Evolutionary conservation across 1,140 invertebrate species (phyloP), one percentile per base, ranked within the genome.

Genomic region (Muscidifurax raptorellus): DNA sequence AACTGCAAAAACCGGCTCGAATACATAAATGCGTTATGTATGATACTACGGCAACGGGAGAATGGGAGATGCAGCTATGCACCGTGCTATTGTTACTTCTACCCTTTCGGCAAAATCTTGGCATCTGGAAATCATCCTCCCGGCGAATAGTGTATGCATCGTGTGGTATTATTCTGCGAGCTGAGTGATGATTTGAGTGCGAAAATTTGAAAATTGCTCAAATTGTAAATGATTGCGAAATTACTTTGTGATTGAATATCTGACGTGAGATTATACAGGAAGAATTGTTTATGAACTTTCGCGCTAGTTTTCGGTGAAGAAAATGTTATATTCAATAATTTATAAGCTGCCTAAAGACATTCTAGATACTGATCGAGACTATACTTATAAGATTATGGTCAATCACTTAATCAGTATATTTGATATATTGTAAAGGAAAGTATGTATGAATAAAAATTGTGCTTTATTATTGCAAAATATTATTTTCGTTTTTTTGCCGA

Each of bases 11-110:
- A 86, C 83, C 86, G 80, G 85, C 75, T 86, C 85, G 88, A 89
- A 89, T 89, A 88, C 88, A 89, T 88, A 88, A 89, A 88, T 89
- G 85, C 82, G 82, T 88, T 88, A 88, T 88, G 88, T 32, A 28
- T 22, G 10, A n/a, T 13, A 47, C 15, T 47, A 47, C 15, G 15
- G 44, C 44, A 47, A 47, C 4, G 44, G 10, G 44, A 18, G 44
- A 47, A 47, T 1, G 44, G 13, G 15, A 47, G 44, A 47, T 10
- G 4, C 4, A 47, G 52, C 6, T 6, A 59, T n/a, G 18, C 18
- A 13, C 44, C 6, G 52, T 22, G 52, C 5, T 59, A n/a, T 59
- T 6, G 22, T n/a, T 59, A 18, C 18, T n/a, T 59, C 22, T 7
- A 59, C 18, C 18, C 3, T 22, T n/a, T 22, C 18, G 22, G 18